Base-by-base conservation (phyloP, 2,113 vertebrate species). In the Pluvialis apricaria region DNA sequence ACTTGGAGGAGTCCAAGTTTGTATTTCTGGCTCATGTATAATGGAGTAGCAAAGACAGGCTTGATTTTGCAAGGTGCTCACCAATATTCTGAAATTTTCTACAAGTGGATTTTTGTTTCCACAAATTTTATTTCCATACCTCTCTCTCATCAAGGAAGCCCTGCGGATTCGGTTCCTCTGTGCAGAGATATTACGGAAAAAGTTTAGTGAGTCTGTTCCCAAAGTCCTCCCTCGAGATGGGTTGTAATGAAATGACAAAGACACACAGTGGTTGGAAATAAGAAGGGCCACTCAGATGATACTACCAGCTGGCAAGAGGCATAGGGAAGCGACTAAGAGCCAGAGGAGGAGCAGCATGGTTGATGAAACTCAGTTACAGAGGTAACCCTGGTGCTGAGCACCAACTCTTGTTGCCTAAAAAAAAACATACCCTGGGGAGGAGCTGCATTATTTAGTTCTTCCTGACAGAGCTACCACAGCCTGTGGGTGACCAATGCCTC, bases 381-480 rank as follows among this genome's bases (percentile, higher is more conserved):
- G 40, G 7, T 29, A 40, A 70, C 24, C 10, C 29, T 40, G 32
- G 18, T 60, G 34, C n/a, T 79, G 38, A 42, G 65, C 0, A 1
- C 2, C 1, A 34, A 42, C 38, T 28, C 34, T 11, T 60, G 34
- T 15, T 55, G 13, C 57, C 66, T 34, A 4, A 58, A 80, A 73
- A 73, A 38, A 2, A 2, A 0, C 20, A 7, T n/a, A 9, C 3
- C 15, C 17, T 29, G 5, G 10, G 25, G 25, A 25, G 15, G 9
- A 92, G 9, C 13, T 64, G 15, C 31, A 13, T 28, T 57, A 26
- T 22, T 78, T 16, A n/a, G 2, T 17, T 78, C 61, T 49, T 82
- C 12, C 38, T 34, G 61, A 57, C 9, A 32, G 13, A 85, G 17
- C 57, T 76, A 40, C 58, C 40, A 32, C 14, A 77, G 18, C 19